Evolutionary conservation across 1,140 invertebrate species (phyloP), one percentile per base, ranked within the genome.

Genomic region (Drosophila lini): DNA sequence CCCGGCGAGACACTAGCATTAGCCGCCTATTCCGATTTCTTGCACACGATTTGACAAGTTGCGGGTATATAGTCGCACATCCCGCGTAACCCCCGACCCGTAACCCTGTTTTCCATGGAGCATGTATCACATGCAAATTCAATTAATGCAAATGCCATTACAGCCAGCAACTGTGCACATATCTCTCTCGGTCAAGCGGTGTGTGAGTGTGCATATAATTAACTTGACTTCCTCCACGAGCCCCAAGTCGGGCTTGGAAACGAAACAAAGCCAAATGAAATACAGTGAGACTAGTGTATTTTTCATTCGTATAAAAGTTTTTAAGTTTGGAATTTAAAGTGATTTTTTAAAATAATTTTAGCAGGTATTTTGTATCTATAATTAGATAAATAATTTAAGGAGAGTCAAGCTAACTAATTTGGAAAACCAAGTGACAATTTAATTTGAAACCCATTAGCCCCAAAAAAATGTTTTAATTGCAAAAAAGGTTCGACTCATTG

Each of bases 61-160:
- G 25, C 10, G 11, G 47, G 7, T 42, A 42, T 4, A 19, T n/a
- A 50, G 16, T 5, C 56, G 22, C 11, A 47, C n/a, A 16, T 38
- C 64, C 36, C 13, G 61, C 38, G 28, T 38, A 50, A 58, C 22
- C 34, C 41, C 10, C 3, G 40, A 16, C 28, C 57, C 11, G 36
- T 13, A 28, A 31, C 13, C 41, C 41, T 57, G 11, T 38, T 42
- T 32, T 9, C 50, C 58, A 9, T 44, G 15, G 34, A 42, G 52
- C 55, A 52, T 65, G 71, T 65, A 61, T 57, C 57, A 53, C 60
- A 81, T 75, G 75, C 60, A 75, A 79, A 83, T 75, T 64, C 56
- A 70, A 76, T 76, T 84, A 70, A 80, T 67, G 60, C 77, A 70
- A 44, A 69, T 76, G 31, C 52, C 34, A 81, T 74, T 81, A 77